Base-by-base conservation (phyloP, 2,888 invertebrate species). In the Cyrtodaria siliqua region DNA sequence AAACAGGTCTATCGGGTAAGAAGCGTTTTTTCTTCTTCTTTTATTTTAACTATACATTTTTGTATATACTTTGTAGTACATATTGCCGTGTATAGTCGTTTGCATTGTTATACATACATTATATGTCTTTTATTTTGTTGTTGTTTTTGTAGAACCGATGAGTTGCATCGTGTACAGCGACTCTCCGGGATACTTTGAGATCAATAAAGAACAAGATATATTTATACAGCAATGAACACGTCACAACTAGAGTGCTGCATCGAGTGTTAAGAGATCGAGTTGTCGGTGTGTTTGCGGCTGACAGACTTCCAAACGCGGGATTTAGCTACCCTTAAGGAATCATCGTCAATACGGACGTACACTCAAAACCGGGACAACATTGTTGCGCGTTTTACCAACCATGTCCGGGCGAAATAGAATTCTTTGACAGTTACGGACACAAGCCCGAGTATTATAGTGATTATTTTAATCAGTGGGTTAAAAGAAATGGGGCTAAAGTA, bases 321-420 rank as follows among this genome's bases (percentile, higher is more conserved):
- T 52, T 20, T 18, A 3, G 16, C 26, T 4, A 23, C 26, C 20
- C 18, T 9, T 70, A 29, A 24, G 70, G 71, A 14, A 47, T 76
- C 29, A 70, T 75, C n/a, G 70, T 42, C 12, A 75, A 75, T 47
- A 75, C 70, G 6, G 70, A 75, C 40, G 56, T 50, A n/a, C 38
- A 49, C 50, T 18, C 27, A 24, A 38, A 52, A 42, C 52, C 62
- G 3, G 76, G 76, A n/a, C 18, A n/a, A 23, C 76, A 76, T 26
- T 71, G 76, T 66, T 66, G 66, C 20, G 69, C 66, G 14, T 33
- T 69, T 27, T 69, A 61, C 42, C 9, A 20, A 44, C 20, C 60
- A 29, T 38, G 59, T 9, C 8, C 33, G 12, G 59, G 59, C 24
- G 49, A 52, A 24, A 20, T 67, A 14, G 67, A 67, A 2, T 67